These are phyloP conservation scores for Adineta ricciae DNA, from an alignment of 2,888 invertebrate species.

Conservation along the genomic window DNA sequence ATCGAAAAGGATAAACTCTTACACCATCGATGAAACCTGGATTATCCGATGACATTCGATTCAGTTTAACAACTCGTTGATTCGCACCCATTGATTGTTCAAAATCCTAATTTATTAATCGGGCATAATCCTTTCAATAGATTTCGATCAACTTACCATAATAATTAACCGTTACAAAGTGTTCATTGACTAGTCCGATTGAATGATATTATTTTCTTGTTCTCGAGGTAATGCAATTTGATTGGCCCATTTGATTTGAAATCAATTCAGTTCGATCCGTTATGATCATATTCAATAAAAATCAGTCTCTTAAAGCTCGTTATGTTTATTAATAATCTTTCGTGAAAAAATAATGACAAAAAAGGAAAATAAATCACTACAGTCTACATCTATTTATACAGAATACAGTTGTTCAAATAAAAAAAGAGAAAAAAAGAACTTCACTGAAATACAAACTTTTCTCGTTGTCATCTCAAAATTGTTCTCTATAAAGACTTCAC, in stretches of 20 bases:
- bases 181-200: background rate
- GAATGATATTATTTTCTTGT: background rate
- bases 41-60: background rate
- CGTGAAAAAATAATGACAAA: conserved; percentile 9
- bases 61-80: background rate
- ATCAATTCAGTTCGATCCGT: background rate
- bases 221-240: background rate
- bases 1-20: background rate
- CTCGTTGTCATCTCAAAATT: background rate
- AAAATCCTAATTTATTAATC: background rate
- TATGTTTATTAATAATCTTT: background rate
- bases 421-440: background rate
- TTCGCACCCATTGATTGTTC: background rate
- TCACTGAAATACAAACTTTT: background rate
- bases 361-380: background rate
- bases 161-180: background rate
- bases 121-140: background rate
- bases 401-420: background rate
- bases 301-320: background rate
- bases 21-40: background rate
- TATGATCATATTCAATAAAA: too few relatives aligned
- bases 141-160: background rate
- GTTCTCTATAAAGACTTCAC: background rate
- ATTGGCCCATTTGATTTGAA: background rate
- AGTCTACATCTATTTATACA: background rate